Base-by-base conservation (phyloP, 2,888 invertebrate genomes). In the Brassicogethes aeneus region DNA sequence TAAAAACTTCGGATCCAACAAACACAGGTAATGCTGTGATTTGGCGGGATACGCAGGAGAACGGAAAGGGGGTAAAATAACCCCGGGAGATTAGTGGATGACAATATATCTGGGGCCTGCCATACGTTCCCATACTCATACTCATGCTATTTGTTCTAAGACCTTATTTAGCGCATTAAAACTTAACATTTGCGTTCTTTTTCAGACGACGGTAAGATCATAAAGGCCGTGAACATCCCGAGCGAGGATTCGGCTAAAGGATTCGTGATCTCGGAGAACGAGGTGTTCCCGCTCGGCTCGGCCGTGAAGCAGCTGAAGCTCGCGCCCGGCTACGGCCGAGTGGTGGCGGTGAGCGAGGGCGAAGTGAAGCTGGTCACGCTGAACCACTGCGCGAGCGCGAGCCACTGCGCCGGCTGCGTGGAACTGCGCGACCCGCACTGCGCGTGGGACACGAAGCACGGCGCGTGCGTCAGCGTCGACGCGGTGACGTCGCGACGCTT, bases 391-490 rank as follows among this genome's bases (percentile, higher is more conserved):
- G 70, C 75, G 36, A 75, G 74, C 55, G 75, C 80, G 49, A 70
- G 68, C 52, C 72, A 75, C 16, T 83, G 83, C 76, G 76, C 85
- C 48, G 82, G 85, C 53, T 99, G 97, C 67, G 82, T 97, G 2
- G 80, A 81, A 17, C 73, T 95, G 44, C 92, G 94, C 72, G 97
- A 99, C 72, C 97, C 97, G 0, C 93, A 96, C 65, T 99, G 97
- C 69, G 93, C 93, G 14, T 99, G 96, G 96, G 88, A 92, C 64
- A 78, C 81, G 3, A 69, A 70, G 35, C 69, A 70, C 50, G 65
- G 68, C 41, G 60, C 63, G n/a, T 79, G 79, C 56, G 72, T 75
- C 15, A 72, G 73, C 36, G 69, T 75, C 32, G 71, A 72, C 47
- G 68, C 69, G 5, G 69, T 57, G 5, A 60, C 62, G 3, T 58